Conservation (phyloP, 2,113 vertebrate species). For the Hymenochirus boettgeri region DNA sequence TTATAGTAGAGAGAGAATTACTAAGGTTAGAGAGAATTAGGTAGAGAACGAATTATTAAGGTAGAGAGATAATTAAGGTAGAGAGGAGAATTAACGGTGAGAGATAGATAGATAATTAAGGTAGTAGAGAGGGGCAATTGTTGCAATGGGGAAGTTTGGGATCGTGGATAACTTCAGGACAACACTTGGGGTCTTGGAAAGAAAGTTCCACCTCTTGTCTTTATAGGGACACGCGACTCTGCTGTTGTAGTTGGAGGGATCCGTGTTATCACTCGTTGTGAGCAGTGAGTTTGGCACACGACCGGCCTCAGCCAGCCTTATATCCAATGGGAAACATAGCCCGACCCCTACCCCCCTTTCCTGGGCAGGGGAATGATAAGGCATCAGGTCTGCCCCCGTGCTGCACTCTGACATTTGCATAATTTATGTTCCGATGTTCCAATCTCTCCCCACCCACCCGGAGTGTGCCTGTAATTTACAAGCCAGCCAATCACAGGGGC, state of each 20-base stretch:
- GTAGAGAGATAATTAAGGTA: too few relatives aligned
- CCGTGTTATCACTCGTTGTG: slow-evolving; percentile 81
- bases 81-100: too few relatives aligned
- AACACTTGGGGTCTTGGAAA: too few relatives aligned
- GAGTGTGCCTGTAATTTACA: slow-evolving; percentile 95
- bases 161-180: too few relatives aligned
- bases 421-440: slow-evolving; percentile 71
- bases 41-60: too few relatives aligned
- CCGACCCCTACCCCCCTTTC: slow-evolving; percentile 45
- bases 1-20: too few relatives aligned
- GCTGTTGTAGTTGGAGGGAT: slow-evolving; percentile 64
- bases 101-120: too few relatives aligned
- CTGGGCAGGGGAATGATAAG: slow-evolving; percentile 61
- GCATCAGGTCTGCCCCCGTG: slow-evolving; percentile 94
- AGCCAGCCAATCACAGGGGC: slow-evolving; percentile 66
- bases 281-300: slow-evolving; percentile 93
- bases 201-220: slow-evolving; percentile 37
- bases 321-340: slow-evolving; percentile 77
- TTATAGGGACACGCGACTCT: slow-evolving; percentile 67
- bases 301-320: slow-evolving; percentile 85
- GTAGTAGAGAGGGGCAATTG: too few relatives aligned
- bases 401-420: slow-evolving; percentile 80
- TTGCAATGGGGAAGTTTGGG: too few relatives aligned
- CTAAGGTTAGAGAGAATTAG: too few relatives aligned
- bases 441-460: slow-evolving; percentile 66